Evolutionary conservation across 2,113 vertebrate genomes (phyloP).

Genomic region (Fregata magnificens): DNA sequence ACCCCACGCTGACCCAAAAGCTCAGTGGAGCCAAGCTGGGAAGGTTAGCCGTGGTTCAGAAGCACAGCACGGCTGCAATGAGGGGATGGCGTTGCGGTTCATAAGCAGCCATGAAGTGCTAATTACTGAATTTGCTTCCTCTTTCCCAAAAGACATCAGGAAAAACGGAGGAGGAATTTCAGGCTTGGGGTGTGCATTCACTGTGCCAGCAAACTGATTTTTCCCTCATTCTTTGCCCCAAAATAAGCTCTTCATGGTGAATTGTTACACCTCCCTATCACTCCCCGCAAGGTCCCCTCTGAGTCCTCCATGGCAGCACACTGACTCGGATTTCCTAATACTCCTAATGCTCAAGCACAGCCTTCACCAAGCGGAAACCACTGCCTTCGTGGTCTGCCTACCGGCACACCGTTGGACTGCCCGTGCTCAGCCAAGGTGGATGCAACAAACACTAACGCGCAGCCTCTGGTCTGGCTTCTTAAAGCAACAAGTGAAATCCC

Average conservation of each 20-base stretch:
- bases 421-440: fast-evolving
- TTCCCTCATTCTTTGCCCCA: not conserved
- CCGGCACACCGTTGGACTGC: fast-evolving
- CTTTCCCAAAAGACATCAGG: not conserved
- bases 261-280: no score
- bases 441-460: not conserved
- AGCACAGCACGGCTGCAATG: no score
- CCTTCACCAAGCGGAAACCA: not conserved
- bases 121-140: not conserved
- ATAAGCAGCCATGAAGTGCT: not conserved
- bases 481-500: not conserved
- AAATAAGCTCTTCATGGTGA: not conserved
- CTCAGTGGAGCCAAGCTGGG: not conserved
- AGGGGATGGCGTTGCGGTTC: not conserved
- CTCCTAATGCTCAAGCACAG: not conserved
- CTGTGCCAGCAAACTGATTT: not conserved
- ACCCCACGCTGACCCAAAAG: not conserved
- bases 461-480: not conserved
- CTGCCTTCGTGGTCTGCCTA: no score
- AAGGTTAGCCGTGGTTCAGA: not conserved
- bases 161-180: not conserved
- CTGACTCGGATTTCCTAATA: not conserved
- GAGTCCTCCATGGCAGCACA: not conserved
- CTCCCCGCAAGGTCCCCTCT: no score
- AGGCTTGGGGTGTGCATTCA: no score